A percentile compares a stretch with the other conserved stretches of the same genome.
These are phyloP conservation scores for Andrena dorsata DNA, from an alignment of 2,888 invertebrate genomes.

Conservation along the genomic window DNA sequence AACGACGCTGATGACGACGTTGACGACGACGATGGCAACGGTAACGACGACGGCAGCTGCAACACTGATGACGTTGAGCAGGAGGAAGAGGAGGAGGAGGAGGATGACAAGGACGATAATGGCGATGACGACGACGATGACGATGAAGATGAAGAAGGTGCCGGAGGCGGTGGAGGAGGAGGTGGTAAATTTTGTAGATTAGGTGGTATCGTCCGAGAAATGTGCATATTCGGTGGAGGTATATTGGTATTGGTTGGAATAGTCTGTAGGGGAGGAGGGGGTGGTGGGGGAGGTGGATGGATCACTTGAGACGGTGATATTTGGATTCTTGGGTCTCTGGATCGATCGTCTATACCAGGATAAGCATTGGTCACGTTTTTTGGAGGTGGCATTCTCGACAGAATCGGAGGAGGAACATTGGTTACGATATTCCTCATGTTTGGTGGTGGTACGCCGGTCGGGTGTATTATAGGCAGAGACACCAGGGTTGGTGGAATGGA, in stretches of 20 bases:
- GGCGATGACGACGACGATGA: background rate
- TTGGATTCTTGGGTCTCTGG: constrained; percentile 74
- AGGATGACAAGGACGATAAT: background rate
- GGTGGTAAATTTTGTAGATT: constrained; percentile 86
- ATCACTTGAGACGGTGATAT: constrained; percentile 73
- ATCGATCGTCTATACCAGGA: constrained; percentile 72
- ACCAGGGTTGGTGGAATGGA: constrained; percentile 76
- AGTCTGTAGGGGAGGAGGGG: constrained; percentile 68
- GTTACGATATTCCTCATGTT: constrained; percentile 75
- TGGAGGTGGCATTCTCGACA: constrained; percentile 71
- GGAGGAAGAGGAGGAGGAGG: constrained; percentile 11
- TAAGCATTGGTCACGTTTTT: constrained; percentile 72
- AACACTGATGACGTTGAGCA: constrained; percentile 18
- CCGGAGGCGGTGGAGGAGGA: constrained; percentile 54
- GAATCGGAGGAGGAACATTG: constrained; percentile 74
- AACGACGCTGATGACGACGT: constrained; percentile 25
- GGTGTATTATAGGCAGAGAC: constrained; percentile 78
- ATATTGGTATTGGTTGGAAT: constrained; percentile 82
- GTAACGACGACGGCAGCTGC: background rate
- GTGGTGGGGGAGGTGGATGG: constrained; percentile 50
- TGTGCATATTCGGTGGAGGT: constrained; percentile 80
- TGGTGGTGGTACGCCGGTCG: constrained; percentile 79
- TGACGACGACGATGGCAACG: constrained; percentile 1
- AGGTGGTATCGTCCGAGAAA: constrained; percentile 78
- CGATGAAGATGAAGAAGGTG: background rate